phyloP scores from a whole-genome alignment of 1,140 invertebrate genomes.

The Pemphigus obesinymphae region DNA sequence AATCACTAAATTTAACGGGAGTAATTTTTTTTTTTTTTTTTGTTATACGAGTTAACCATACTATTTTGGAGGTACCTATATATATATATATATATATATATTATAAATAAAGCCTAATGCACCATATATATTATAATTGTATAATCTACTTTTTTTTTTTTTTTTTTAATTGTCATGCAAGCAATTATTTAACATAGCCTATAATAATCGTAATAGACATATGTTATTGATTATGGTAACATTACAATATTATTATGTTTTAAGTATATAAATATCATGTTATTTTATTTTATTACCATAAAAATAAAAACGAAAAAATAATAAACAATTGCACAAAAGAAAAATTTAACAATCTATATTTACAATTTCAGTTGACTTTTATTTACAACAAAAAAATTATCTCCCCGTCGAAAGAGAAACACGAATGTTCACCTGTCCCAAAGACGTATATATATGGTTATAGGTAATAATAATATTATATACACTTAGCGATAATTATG shows the following conservation, averaged over 20 bases:
- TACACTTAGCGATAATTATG: too few relatives aligned
- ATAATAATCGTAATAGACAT: constrained; percentile 16
- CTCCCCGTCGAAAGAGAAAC: neutral
- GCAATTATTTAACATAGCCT: constrained; percentile 18
- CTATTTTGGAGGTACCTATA: neutral
- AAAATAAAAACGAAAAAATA: constrained; percentile 31
- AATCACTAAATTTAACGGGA: neutral
- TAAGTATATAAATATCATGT: neutral
- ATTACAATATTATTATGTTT: neutral
- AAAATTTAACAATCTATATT: constrained; percentile 15
- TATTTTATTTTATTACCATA: neutral
- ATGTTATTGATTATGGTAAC: constrained; percentile 30
- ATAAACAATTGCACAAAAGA: constrained; percentile 25
- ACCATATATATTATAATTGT: too few relatives aligned
- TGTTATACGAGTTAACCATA: neutral
- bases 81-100: neutral
- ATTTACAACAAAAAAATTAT: neutral
- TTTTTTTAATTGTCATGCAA: constrained; percentile 24
- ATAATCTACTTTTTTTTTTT: constrained; percentile 13
- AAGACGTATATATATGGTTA: neutral
- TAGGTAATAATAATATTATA: too few relatives aligned
- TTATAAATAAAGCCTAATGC: too few relatives aligned
- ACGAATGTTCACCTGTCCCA: neutral
- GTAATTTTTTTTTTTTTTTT: too few relatives aligned
- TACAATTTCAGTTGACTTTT: constrained; percentile 25